phyloP scores from a whole-genome alignment of 2,888 invertebrate genomes.

The Epinotia ramella region DNA sequence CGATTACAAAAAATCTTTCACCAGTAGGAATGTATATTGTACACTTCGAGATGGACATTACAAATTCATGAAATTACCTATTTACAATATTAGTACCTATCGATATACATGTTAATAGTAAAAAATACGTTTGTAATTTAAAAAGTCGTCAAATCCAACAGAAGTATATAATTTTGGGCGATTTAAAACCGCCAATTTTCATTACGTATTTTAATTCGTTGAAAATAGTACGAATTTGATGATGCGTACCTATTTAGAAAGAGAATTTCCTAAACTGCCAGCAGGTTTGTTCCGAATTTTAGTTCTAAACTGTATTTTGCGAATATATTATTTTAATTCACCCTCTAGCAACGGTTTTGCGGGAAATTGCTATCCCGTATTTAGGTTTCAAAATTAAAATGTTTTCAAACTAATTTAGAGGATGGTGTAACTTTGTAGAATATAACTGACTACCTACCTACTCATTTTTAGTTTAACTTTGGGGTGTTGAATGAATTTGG shows the following conservation, averaged over 20 bases:
- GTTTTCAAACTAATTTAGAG: neutral
- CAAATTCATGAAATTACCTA: too few species aligned
- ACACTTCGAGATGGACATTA: too few species aligned
- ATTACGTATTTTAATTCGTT: constrained; percentile 1
- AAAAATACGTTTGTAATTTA: too few species aligned
- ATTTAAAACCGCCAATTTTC: neutral
- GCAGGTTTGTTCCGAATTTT: neutral
- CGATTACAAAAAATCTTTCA: too few species aligned
- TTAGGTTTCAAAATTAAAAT: constrained; percentile 3
- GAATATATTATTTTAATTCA: constrained; percentile 15
- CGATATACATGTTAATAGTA: too few species aligned
- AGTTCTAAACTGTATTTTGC: constrained; percentile 11
- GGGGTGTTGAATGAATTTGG: neutral
- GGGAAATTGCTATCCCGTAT: neutral
- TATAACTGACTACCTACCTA: neutral
- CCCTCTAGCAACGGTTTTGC: constrained; percentile 1
- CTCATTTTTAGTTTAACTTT: too few species aligned
- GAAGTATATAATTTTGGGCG: too few species aligned
- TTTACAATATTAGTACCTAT: too few species aligned
- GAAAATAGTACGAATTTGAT: constrained; percentile 10
- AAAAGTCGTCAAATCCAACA: too few species aligned
- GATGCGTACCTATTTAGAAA: neutral
- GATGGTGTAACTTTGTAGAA: neutral
- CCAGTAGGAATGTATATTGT: too few species aligned
- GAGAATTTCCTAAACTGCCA: constrained; percentile 1